A percentile compares a stretch with the other conserved stretches of the same genome.
phyloP scores from a whole-genome alignment of 1,140 invertebrate genomes.

The Orchestia grillus region DNA sequence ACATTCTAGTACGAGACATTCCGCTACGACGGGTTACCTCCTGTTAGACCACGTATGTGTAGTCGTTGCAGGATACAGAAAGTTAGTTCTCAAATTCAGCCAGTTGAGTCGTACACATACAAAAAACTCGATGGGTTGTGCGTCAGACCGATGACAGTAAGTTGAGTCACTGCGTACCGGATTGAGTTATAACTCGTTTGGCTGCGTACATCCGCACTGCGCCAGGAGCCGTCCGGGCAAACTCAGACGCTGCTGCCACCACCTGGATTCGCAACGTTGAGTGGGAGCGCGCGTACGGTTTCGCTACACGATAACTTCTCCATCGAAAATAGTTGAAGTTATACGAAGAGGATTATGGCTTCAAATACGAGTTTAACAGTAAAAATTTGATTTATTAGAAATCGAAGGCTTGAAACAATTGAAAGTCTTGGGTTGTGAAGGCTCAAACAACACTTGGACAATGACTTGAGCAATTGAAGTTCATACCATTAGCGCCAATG shows the following conservation, averaged over 20 bases:
- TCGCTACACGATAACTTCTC: background rate
- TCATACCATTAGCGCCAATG: too few species aligned
- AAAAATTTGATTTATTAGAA: too few species aligned
- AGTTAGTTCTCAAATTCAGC: background rate
- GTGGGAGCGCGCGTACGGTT: background rate
- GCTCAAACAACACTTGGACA: too few species aligned
- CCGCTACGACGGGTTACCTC: too few species aligned
- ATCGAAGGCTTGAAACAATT: too few species aligned
- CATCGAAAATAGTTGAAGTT: background rate
- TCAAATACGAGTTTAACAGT: too few species aligned
- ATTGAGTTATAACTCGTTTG: background rate
- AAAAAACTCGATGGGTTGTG: background rate
- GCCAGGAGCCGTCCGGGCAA: background rate
- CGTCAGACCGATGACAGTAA: slow-evolving; percentile 25
- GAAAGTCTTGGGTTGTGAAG: too few species aligned
- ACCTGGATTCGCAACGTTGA: background rate
- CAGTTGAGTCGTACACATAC: background rate
- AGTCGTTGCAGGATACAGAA: background rate
- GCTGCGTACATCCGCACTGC: background rate
- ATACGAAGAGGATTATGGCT: background rate
- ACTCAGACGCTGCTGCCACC: too few species aligned
- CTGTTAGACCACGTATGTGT: background rate
- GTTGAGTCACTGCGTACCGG: background rate
- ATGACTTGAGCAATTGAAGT: too few species aligned
- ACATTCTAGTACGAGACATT: background rate